Conservation (phyloP, 2,888 invertebrate species). For the Galerucella nymphaeae region DNA sequence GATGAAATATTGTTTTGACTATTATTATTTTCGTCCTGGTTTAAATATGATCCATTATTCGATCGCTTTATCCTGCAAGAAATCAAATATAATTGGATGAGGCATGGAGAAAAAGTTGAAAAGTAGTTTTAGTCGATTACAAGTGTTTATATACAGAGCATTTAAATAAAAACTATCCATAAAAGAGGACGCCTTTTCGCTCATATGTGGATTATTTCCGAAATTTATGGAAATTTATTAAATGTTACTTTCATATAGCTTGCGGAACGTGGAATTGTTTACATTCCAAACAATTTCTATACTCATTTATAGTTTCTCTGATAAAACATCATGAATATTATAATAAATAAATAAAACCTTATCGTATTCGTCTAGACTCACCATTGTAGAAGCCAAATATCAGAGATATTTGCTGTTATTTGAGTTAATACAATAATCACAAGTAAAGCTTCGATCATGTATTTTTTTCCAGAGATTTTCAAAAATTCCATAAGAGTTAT, state of each 20-base stretch:
- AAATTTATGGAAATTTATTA: no score
- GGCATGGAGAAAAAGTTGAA: background rate
- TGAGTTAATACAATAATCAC: conserved; percentile 75
- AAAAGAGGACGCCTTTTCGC: no score
- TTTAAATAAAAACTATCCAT: no score
- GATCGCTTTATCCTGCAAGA: background rate
- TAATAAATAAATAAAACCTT: no score
- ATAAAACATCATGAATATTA: no score
- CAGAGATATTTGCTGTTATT: conserved; percentile 76
- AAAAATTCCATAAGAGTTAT: conserved; percentile 14
- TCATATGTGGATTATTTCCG: no score
- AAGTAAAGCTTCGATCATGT: conserved; percentile 61
- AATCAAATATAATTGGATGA: background rate
- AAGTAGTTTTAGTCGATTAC: no score
- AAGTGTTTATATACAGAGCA: no score
- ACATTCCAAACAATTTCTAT: no score
- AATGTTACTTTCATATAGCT: no score
- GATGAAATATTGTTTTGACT: background rate
- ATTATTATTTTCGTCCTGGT: background rate
- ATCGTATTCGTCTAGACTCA: conserved; percentile 58
- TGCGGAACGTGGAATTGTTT: no score
- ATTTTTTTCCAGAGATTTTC: conserved; percentile 6
- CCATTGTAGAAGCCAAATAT: conserved; percentile 85
- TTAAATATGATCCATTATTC: background rate
- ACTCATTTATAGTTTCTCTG: no score